Percentiles rank a stretch among this genome's conserved stretches.
These are phyloP conservation scores for Melanocharis versteri DNA, from an alignment of 2,113 vertebrate species.

Conservation along the genomic window DNA sequence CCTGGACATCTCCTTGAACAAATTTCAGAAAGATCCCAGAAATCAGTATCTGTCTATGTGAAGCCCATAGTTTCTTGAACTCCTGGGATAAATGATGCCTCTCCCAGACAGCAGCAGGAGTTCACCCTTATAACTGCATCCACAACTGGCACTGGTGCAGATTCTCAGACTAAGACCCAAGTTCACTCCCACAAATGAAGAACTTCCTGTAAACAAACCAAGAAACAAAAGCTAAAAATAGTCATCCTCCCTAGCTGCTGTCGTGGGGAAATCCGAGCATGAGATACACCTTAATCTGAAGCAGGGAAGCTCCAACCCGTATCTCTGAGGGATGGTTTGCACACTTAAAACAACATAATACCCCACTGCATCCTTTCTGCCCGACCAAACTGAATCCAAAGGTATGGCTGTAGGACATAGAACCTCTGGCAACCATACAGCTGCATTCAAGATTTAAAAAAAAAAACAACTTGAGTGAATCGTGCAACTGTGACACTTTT, in stretches of 20 bases:
- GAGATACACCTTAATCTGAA: neutral
- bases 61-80: neutral
- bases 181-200: neutral
- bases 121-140: neutral
- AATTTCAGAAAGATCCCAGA: neutral
- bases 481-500: neutral
- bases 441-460: neutral
- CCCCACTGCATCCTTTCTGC: neutral
- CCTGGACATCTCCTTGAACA: neutral
- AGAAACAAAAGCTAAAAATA: neutral
- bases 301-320: accelerated
- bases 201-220: neutral
- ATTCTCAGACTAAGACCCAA: neutral
- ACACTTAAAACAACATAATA: neutral
- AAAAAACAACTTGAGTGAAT: accelerated
- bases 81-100: neutral
- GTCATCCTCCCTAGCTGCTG: neutral
- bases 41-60: neutral
- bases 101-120: neutral
- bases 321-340: neutral
- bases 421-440: neutral
- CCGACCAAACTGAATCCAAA: neutral
- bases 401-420: neutral
- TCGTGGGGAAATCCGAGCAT: neutral
- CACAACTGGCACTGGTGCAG: neutral